Evolutionary conservation across 2,113 vertebrate genomes (phyloP).

Genomic region (Lophochroa leadbeateri): DNA sequence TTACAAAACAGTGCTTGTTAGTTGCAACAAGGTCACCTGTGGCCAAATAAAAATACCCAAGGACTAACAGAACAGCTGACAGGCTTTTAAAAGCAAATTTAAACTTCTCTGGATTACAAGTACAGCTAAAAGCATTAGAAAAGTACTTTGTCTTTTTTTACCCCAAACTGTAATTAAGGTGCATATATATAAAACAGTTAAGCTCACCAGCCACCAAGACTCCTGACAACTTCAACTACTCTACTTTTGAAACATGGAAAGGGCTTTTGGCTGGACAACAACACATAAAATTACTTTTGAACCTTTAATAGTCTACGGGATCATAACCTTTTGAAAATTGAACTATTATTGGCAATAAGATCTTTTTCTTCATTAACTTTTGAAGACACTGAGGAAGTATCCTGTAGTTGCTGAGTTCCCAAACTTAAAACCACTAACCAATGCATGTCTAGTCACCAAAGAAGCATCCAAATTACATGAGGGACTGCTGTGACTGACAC

Average conservation of each 20-base stretch:
- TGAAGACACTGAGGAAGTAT: background rate
- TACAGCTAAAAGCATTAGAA: background rate
- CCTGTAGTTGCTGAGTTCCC: background rate
- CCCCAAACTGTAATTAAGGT: background rate
- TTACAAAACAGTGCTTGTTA: background rate
- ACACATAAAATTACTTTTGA: background rate
- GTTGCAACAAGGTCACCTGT: background rate
- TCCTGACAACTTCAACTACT: background rate
- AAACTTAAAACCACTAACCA: background rate
- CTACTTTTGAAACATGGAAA: background rate
- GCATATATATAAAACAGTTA: background rate
- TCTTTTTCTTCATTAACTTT: background rate
- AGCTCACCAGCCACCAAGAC: background rate
- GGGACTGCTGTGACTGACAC: rapidly evolving
- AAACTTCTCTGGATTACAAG: background rate
- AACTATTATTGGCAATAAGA: background rate
- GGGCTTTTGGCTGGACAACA: background rate
- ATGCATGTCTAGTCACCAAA: background rate
- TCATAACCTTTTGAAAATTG: background rate
- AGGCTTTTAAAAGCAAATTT: background rate
- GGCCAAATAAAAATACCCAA: background rate
- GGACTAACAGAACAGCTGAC: background rate
- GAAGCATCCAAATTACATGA: background rate
- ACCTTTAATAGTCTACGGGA: background rate
- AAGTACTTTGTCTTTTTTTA: background rate